phyloP scores from a whole-genome alignment of 2,113 vertebrate species.

The Phylloscopus trochilus region DNA sequence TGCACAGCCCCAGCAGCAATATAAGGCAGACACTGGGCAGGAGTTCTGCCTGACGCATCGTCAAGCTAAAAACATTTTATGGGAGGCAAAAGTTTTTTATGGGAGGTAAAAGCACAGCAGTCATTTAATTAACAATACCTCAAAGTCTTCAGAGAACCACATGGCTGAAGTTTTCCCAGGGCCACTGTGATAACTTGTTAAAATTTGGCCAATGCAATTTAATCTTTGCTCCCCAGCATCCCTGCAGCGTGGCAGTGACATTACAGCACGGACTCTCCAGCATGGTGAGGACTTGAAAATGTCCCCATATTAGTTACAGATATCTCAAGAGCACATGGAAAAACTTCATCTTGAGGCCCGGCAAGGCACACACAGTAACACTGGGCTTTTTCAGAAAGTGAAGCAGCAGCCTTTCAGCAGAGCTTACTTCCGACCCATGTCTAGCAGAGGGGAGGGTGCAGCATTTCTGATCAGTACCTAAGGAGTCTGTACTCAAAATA shows the following conservation, averaged over 20 bases:
- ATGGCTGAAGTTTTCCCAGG: not conserved
- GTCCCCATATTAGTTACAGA: not conserved
- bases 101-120: slow-evolving; percentile 5
- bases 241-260: fast-evolving
- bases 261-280: fast-evolving
- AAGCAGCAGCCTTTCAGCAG: not conserved
- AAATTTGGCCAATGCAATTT: not conserved
- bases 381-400: not conserved
- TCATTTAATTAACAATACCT: slow-evolving; percentile 29
- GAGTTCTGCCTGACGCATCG: not conserved
- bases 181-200: slow-evolving; percentile 3
- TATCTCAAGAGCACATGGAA: not conserved
- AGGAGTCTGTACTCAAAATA: not conserved
- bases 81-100: not conserved
- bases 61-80: slow-evolving; percentile 1
- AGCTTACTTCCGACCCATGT: not conserved
- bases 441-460: not conserved
- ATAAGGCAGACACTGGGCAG: not conserved
- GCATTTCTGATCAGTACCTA: not conserved
- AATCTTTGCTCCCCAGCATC: not conserved
- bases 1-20: not conserved
- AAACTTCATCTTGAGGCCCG: not conserved
- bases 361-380: not conserved
- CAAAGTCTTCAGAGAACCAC: not conserved
- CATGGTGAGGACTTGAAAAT: not conserved